Evolutionary conservation across 2,888 invertebrate genomes (phyloP).

Genomic region (Mycogona germanica): DNA sequence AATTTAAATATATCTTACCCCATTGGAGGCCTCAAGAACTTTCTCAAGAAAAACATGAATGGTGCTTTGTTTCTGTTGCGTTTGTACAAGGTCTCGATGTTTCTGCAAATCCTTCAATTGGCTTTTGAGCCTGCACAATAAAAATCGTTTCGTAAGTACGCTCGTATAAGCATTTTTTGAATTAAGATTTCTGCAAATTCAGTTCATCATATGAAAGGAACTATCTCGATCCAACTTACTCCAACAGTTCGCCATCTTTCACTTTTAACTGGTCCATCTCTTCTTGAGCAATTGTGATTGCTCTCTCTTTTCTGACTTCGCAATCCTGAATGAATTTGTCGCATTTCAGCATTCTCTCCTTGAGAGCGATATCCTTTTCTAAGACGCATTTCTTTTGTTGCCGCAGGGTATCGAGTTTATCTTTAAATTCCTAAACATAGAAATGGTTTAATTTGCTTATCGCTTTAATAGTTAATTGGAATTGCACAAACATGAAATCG

Average conservation of each 20-base stretch:
- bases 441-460: too few species aligned
- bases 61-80: neutral
- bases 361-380: slow-evolving; percentile 3
- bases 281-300: neutral
- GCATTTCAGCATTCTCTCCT: slow-evolving; percentile 1
- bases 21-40: slow-evolving; percentile 9
- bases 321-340: slow-evolving; percentile 4
- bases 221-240: too few species aligned
- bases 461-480: too few species aligned
- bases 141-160: too few species aligned
- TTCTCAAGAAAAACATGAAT: slow-evolving; percentile 8
- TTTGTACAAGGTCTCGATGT: neutral
- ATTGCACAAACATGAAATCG: too few species aligned
- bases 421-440: too few species aligned
- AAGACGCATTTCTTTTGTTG: too few species aligned
- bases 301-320: neutral
- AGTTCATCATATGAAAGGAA: too few species aligned
- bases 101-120: slow-evolving; percentile 4
- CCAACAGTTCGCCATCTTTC: neutral
- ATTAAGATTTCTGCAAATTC: neutral
- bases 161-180: neutral
- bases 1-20: too few species aligned
- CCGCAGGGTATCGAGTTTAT: too few species aligned
- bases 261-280: neutral
- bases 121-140: neutral